These are phyloP conservation scores for Alosa alosa DNA, from an alignment of 2,113 vertebrate species.

Conservation along the genomic window DNA sequence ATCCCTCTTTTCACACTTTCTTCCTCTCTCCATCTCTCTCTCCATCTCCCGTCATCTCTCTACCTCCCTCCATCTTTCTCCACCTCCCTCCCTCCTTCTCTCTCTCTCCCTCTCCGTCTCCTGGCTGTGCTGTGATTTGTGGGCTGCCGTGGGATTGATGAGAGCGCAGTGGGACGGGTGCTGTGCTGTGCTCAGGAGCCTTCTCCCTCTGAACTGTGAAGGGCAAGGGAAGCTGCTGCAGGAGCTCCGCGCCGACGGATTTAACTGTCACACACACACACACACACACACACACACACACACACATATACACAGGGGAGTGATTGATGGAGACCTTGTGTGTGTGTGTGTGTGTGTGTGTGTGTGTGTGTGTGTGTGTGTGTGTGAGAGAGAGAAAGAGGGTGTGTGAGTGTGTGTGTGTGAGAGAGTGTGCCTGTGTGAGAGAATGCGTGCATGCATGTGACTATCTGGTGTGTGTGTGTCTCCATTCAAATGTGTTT, in stretches of 20 bases:
- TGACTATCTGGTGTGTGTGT: not conserved
- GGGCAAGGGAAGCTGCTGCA: slow-evolving; percentile 42
- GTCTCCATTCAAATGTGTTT: not conserved
- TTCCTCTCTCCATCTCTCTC: not conserved
- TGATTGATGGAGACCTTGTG: slow-evolving; percentile 18
- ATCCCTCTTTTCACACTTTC: not conserved
- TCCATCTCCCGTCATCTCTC: too few species aligned
- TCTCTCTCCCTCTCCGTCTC: not conserved
- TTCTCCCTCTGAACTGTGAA: slow-evolving; percentile 62
- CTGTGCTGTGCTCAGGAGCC: slow-evolving; percentile 20
- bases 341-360: not conserved
- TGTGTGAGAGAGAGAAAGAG: not conserved
- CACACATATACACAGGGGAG: not conserved
- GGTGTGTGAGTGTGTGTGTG: not conserved
- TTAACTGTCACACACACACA: slow-evolving; percentile 56
- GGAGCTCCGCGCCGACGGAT: slow-evolving; percentile 32
- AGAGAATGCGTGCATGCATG: not conserved
- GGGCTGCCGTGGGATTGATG: not conserved
- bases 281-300: slow-evolving; percentile 31
- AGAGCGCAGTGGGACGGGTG: slow-evolving; percentile 33
- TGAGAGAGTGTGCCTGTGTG: not conserved
- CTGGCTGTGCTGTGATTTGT: not conserved
- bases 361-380: not conserved
- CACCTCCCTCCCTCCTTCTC: not conserved
- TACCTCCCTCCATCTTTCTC: not conserved